Evolutionary conservation across 1,140 invertebrate species (phyloP).

Genomic region (Drosophila novamexicana): DNA sequence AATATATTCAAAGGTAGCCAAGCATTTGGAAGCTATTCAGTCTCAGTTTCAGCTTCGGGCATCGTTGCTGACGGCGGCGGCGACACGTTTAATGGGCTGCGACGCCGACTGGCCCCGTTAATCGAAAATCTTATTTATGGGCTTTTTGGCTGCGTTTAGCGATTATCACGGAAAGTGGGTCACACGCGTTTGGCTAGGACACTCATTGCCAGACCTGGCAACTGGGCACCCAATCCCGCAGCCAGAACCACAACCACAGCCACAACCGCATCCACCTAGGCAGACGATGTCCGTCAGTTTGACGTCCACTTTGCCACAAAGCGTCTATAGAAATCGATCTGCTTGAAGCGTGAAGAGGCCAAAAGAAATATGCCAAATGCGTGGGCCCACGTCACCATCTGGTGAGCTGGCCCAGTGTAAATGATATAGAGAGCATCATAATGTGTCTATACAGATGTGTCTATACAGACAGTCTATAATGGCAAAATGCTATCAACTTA

Average conservation of each 20-base stretch:
- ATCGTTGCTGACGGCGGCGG: background rate
- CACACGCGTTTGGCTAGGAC: conserved; percentile 57
- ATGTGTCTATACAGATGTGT: background rate
- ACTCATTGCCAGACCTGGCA: conserved; percentile 8
- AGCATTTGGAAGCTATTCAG: conserved; percentile 40
- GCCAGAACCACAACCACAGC: background rate
- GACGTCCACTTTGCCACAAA: background rate
- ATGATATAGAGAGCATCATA: conserved; percentile 10
- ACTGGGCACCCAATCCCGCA: background rate
- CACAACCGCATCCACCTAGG: background rate
- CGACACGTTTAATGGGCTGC: conserved; percentile 44
- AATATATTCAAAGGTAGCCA: conserved; percentile 12
- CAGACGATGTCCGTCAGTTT: conserved; percentile 10
- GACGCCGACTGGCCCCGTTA: conserved; percentile 43
- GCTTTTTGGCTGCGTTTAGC: conserved; percentile 41
- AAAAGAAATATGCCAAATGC: conserved; percentile 30
- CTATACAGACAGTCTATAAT: conserved; percentile 5
- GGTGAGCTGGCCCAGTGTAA: conserved; percentile 16
- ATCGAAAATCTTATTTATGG: conserved; percentile 79
- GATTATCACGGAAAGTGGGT: conserved; percentile 56
- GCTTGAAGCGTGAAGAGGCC: conserved; percentile 16
- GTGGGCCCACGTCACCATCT: conserved; percentile 16
- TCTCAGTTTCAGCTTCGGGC: conserved; percentile 33
- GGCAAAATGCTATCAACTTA: background rate
- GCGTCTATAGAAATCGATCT: conserved; percentile 28